Conservation (phyloP, 1,140 invertebrate species). For the Drosophila auraria region DNA sequence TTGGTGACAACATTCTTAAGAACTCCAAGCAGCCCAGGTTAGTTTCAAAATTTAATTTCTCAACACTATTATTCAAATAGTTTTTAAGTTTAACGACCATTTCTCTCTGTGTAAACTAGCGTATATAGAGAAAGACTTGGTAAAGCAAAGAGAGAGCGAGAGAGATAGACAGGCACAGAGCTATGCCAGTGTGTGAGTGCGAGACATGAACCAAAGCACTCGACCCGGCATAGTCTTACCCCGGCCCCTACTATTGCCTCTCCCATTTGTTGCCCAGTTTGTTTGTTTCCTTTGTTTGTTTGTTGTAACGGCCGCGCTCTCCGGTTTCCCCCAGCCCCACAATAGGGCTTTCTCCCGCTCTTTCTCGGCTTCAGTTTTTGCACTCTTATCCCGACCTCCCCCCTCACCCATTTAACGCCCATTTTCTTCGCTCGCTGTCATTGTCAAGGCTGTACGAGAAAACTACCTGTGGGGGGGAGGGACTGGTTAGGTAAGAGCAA, state of each 20-base stretch:
- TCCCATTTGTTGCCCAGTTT: conserved; percentile 66
- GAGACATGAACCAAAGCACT: conserved; percentile 70
- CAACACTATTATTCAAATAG: neutral
- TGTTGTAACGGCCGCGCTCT: conserved; percentile 73
- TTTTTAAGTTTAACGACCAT: neutral
- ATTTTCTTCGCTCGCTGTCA: conserved; percentile 70
- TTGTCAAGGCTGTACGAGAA: conserved; percentile 75
- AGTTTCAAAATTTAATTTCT: neutral
- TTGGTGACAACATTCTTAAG: neutral
- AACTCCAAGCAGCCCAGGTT: too few relatives aligned
- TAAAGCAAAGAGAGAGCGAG: conserved; percentile 8
- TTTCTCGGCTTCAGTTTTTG: conserved; percentile 54
- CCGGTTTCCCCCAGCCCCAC: neutral
- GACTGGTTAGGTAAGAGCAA: neutral
- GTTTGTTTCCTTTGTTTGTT: conserved; percentile 82
- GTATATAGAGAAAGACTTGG: conserved; percentile 33
- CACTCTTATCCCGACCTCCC: conserved; percentile 35
- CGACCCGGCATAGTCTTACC: conserved; percentile 61
- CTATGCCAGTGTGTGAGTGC: conserved; percentile 28
- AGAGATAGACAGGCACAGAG: conserved; percentile 13
- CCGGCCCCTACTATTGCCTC: conserved; percentile 18
- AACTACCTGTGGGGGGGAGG: conserved; percentile 65
- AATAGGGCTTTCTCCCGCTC: conserved; percentile 20
- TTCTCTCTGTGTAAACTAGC: conserved; percentile 14
- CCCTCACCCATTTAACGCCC: conserved; percentile 54